These are phyloP conservation scores for Choristoneura fumiferana DNA, from an alignment of 1,140 invertebrate species.

Conservation along the genomic window DNA sequence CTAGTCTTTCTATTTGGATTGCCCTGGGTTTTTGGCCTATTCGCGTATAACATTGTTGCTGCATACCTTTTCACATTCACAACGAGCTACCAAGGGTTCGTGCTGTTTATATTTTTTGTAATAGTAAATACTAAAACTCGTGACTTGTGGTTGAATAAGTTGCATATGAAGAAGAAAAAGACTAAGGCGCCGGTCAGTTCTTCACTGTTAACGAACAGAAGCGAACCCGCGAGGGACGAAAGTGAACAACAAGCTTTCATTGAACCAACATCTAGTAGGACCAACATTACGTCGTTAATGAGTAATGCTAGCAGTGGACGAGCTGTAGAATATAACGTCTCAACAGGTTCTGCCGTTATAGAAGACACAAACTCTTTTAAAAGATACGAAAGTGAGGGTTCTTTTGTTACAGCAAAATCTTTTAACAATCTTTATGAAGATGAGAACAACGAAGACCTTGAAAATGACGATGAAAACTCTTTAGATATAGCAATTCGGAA, in stretches of 20 bases:
- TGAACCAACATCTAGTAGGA: not conserved
- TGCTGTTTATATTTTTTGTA: conserved; percentile 63
- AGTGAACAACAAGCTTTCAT: not conserved
- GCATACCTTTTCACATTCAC: conserved; percentile 61
- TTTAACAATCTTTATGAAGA: conserved; percentile 4
- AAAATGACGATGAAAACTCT: too few relatives aligned
- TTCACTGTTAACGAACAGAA: conserved; percentile 6
- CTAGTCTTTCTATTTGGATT: conserved; percentile 55
- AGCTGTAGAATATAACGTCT: not conserved
- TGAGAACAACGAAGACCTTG: not conserved
- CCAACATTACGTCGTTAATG: conserved; percentile 4
- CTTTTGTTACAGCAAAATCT: not conserved
- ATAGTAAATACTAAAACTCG: conserved; percentile 49
- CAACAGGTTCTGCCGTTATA: not conserved
- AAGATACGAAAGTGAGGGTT: conserved; percentile 1
- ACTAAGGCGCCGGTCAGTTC: conserved; percentile 27
- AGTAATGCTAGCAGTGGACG: not conserved
- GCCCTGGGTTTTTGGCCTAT: conserved; percentile 50
- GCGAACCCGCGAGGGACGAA: not conserved
- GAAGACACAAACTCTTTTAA: not conserved
- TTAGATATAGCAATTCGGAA: too few relatives aligned
- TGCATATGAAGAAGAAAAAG: conserved; percentile 29
- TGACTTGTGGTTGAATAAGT: conserved; percentile 41
- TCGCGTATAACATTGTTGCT: conserved; percentile 37
- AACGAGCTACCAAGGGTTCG: conserved; percentile 59